These are phyloP conservation scores for Gallinago stenura DNA, from an alignment of 2,797 vertebrate species.

Conservation along the genomic window DNA sequence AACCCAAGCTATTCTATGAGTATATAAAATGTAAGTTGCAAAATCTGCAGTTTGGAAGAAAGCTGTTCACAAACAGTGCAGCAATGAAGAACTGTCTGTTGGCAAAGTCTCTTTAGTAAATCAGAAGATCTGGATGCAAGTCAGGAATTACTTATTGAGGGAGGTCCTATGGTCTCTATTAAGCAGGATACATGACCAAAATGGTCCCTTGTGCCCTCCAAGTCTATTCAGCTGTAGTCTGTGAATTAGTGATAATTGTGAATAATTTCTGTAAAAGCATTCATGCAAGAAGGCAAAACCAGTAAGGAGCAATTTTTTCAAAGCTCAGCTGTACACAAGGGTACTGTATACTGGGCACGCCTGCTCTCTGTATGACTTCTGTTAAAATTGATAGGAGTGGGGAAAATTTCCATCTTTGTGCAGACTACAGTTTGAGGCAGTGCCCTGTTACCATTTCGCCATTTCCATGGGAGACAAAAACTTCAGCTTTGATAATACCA, in stretches of 20 bases:
- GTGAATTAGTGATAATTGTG: constrained; percentile 5
- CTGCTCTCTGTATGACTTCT: neutral
- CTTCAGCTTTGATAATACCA: neutral
- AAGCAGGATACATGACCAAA: neutral
- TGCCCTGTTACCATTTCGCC: neutral
- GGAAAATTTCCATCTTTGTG: neutral
- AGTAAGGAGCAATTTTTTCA: neutral
- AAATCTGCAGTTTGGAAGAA: neutral
- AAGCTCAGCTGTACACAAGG: neutral
- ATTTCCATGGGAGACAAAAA: neutral
- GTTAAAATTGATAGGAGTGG: neutral
- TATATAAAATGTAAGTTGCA: neutral
- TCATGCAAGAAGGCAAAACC: neutral
- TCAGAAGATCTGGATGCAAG: neutral
- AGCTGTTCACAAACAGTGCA: neutral
- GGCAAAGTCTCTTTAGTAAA: neutral
- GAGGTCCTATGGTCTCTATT: neutral
- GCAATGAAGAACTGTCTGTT: neutral
- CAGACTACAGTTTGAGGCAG: neutral
- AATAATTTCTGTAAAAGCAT: constrained; percentile 18
- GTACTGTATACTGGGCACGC: neutral
- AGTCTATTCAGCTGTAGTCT: neutral
- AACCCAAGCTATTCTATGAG: neutral
- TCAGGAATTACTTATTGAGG: neutral
- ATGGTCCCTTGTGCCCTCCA: neutral